These are phyloP conservation scores for Serripes groenlandicus DNA, from an alignment of 2,888 invertebrate genomes.

Conservation along the genomic window DNA sequence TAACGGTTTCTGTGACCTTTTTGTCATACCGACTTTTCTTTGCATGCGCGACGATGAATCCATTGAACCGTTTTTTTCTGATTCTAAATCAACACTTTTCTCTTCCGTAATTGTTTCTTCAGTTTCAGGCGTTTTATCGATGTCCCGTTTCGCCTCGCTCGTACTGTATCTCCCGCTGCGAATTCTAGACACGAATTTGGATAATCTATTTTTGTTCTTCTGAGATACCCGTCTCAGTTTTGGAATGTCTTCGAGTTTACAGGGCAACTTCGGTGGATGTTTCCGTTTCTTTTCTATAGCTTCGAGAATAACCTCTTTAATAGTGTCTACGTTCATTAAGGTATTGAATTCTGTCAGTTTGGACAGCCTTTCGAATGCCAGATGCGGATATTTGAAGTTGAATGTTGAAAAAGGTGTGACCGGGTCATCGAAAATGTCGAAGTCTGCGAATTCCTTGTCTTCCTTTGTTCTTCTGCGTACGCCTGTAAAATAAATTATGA, in stretches of 20 bases:
- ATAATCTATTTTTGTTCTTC: constrained; percentile 70
- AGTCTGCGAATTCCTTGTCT: constrained; percentile 86
- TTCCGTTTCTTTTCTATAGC: constrained; percentile 76
- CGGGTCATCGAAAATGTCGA: constrained; percentile 86
- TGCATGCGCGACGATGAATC: not conserved
- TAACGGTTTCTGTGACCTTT: constrained; percentile 1
- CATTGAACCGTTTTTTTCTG: constrained; percentile 1
- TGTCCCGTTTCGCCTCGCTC: constrained; percentile 51
- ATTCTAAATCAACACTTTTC: constrained; percentile 28
- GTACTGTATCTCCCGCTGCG: constrained; percentile 55
- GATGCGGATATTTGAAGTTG: constrained; percentile 86
- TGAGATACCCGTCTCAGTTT: constrained; percentile 71
- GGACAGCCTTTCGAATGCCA: constrained; percentile 86
- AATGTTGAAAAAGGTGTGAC: constrained; percentile 86
- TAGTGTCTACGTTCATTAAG: constrained; percentile 82
- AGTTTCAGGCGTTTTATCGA: constrained; percentile 53
- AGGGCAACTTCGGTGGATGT: constrained; percentile 69
- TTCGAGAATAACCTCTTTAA: constrained; percentile 83
- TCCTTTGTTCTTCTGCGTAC: constrained; percentile 85
- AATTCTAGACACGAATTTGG: constrained; percentile 64
- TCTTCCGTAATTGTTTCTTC: constrained; percentile 37
- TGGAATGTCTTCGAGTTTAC: constrained; percentile 71
- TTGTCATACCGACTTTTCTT: constrained; percentile 12
- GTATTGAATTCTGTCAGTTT: constrained; percentile 87
- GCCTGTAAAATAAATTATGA: constrained; percentile 74